Evolutionary conservation across 2,113 vertebrate species (phyloP), one percentile per base, ranked within the genome.

Genomic region (Pyxicephalus adspersus): DNA sequence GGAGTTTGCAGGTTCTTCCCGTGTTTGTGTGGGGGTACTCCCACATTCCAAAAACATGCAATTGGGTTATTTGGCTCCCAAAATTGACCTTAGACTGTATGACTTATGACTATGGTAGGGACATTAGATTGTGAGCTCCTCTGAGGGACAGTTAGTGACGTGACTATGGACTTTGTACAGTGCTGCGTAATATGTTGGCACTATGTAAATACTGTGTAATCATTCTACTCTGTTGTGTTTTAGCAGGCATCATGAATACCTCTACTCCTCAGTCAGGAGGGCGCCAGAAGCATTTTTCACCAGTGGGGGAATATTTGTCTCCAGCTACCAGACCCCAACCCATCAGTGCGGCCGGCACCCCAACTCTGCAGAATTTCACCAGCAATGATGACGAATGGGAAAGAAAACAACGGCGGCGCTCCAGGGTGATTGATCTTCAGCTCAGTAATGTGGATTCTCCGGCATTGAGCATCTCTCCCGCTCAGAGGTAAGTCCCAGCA

Each of bases 341-440:
- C 0, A 81, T 89, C 2, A 84, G 29, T 26, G 20, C 26, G 29
- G 2, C 83, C 38, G 92, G 94, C 72, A 94, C 93, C 1, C 92
- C 95, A 0, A 88, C 93, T 26, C 84, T 96, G 22, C 83, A 92
- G 0, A 90, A 92, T 26, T 95, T 96, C 29, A 94, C 94, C 0
- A 87, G 92, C 15, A 99, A 98, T 7, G 96, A 99, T 0, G 97
- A 99, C 3, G 96, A 98, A 50, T 87, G 84, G 77, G 97, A 99
- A 76, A 91, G 94, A 45, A 86, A 92, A 58, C 95, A 96, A 77
- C 93, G 96, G 64, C 87, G 97, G 16, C 91, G 92, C 38, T 98
- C 97, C 0, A 91, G 88, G 58, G 94, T 91, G 34, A 84, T 94
- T 4, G 95, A 97, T 67, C 87, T 97, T 18, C 95, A 94, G 61